Conservation (phyloP, 2,797 vertebrate species). For the Champsocephalus gunnari region DNA sequence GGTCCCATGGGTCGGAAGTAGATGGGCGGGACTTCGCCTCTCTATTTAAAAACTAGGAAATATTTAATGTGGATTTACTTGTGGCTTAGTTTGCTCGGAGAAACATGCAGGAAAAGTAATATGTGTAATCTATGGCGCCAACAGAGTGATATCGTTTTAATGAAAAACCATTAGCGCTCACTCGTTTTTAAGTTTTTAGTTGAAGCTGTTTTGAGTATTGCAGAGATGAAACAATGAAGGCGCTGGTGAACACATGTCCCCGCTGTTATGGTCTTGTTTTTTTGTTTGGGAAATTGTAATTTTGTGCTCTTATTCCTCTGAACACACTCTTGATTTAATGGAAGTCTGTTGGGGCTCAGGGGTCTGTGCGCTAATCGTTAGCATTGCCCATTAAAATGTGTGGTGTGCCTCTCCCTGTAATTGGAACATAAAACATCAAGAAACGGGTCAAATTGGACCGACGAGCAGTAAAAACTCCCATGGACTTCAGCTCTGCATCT, state of each 20-base stretch:
- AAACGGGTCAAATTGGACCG: constrained; percentile 39
- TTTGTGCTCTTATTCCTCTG: constrained; percentile 1
- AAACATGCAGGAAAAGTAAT: too few species aligned
- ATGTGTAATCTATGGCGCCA: too few species aligned
- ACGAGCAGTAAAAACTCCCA: constrained; percentile 23
- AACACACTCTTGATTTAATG: constrained; percentile 29
- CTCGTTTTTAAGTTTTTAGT: background rate
- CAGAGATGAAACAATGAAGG: background rate
- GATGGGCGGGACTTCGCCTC: too few species aligned
- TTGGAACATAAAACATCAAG: constrained; percentile 46
- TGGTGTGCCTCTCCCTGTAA: constrained; percentile 38
- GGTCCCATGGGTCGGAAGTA: too few species aligned
- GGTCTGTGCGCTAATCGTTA: constrained; percentile 29
- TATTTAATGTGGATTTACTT: background rate
- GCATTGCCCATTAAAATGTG: constrained; percentile 21
- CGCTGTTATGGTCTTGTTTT: constrained; percentile 3
- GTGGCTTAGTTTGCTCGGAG: too few species aligned
- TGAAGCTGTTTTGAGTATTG: background rate
- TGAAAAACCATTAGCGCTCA: background rate
- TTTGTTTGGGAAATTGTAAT: constrained; percentile 13
- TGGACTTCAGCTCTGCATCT: background rate
- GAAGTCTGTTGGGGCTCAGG: background rate
- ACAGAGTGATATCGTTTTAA: background rate
- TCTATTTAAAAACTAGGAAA: background rate
- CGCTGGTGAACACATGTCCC: background rate